These are phyloP conservation scores for Neomonachus schauinslandi DNA, from an alignment of 2,113 vertebrate species.

Conservation along the genomic window DNA sequence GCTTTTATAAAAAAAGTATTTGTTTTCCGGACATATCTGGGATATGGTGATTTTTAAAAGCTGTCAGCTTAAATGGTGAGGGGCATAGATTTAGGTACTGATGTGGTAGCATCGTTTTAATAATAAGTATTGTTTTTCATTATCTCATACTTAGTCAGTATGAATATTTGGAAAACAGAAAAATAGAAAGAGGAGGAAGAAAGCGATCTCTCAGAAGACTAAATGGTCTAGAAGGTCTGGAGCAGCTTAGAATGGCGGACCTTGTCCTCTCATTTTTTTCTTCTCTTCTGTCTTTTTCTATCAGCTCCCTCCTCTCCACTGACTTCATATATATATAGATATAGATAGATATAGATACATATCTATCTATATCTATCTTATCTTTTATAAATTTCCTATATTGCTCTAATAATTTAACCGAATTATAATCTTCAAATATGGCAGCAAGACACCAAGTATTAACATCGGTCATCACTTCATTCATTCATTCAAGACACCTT, in stretches of 20 bases:
- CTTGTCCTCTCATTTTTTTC: not conserved
- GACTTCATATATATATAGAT: not conserved
- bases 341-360: not conserved
- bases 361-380: not conserved
- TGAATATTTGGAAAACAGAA: constrained; percentile 65
- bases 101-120: constrained; percentile 14
- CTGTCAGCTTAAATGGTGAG: constrained; percentile 53
- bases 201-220: not conserved
- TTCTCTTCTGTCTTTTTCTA: not conserved
- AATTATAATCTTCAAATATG: not conserved
- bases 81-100: constrained; percentile 57
- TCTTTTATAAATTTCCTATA: not conserved
- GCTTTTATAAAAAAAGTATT: constrained; percentile 47
- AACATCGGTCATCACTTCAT: not conserved
- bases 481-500: not conserved
- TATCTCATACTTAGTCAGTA: constrained; percentile 31
- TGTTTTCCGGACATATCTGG: constrained; percentile 54
- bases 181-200: constrained; percentile 51
- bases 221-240: not conserved
- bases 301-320: not conserved
- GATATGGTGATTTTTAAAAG: not conserved
- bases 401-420: not conserved
- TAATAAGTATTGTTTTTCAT: not conserved
- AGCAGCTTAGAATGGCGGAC: rapidly evolving
- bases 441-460: not conserved